These are phyloP conservation scores for Budorcas taxicolor DNA, from an alignment of 2,113 vertebrate genomes.

Conservation along the genomic window DNA sequence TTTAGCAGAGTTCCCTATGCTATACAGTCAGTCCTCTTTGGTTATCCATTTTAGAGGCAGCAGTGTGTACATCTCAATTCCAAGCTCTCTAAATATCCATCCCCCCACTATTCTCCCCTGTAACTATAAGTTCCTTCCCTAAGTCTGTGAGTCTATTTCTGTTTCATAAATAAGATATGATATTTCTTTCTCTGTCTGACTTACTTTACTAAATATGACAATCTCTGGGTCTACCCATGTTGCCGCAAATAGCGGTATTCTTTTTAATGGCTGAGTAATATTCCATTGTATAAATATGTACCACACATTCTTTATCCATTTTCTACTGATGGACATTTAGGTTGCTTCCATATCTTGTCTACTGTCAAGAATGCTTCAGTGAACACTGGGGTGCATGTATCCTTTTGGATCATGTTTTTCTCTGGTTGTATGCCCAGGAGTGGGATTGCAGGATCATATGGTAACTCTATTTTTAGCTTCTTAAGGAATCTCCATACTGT, in stretches of 20 bases:
- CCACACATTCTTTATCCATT: background rate
- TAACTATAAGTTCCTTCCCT: background rate
- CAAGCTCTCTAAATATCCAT: background rate
- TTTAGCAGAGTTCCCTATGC: background rate
- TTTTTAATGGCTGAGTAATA: background rate
- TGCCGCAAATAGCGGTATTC: background rate
- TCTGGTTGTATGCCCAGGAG: background rate
- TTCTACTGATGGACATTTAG: background rate
- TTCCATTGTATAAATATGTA: background rate
- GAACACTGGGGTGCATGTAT: background rate
- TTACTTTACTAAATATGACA: background rate
- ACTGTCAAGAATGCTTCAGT: background rate
- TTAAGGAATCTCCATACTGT: background rate
- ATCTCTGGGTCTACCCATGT: background rate
- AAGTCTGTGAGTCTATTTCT: background rate
- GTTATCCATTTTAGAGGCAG: background rate
- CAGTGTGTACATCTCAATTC: background rate
- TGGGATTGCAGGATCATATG: background rate
- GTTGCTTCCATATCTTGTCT: background rate
- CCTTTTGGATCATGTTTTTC: background rate
- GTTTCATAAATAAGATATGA: background rate
- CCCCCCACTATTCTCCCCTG: background rate
- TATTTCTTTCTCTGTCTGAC: background rate
- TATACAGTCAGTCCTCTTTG: background rate
- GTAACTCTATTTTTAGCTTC: background rate